Evolutionary conservation across 2,113 vertebrate species (phyloP), one percentile per base, ranked within the genome.

Genomic region (Axis porcinus): DNA sequence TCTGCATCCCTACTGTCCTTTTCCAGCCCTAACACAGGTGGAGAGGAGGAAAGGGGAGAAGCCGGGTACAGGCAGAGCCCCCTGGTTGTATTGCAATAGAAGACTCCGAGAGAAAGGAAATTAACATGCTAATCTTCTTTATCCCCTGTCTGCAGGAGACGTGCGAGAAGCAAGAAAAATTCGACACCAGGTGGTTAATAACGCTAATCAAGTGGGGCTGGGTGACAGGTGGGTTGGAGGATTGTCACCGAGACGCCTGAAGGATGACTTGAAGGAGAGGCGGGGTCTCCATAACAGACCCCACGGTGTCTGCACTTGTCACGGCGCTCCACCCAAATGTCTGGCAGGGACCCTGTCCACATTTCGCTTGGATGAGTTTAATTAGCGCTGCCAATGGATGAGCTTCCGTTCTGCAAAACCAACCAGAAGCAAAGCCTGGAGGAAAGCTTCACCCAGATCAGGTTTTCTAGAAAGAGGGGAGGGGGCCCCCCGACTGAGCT

Each of bases 261-360:
- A 95, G 91, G 95, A 78, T 16, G 78, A 70, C 54, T 89, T 86
- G 89, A 50, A 79, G 92, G 94, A 96, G 0, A 74, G 87, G 96
- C 70, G 0, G 0, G 3, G 6, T 33, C 43, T 60, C n/a, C 45
- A 1, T 7, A 2, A 5, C 47, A 91, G 96, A 23, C 78, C 91
- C 89, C 94, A 1, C 6, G 23, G 81, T 27, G 50, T 33, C 95
- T 74, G 62, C 4, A 55, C 43, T 28, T 58, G 45, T 55, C 47
- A 30, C n/a, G 5, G 60, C n/a, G 11, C 7, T 33, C 0, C 10
- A 54, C 47, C 10, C 4, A 3, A 40, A 76, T 3, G 36, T 67
- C 12, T 23, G 57, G 84, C 12, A 0, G 91, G 83, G 55, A 58
- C 87, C 88, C 28, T 10, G 23, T 33, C 19, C 8, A 91, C 93